Conservation (phyloP, 2,888 invertebrate genomes). For the Hirudinaria manillensis region DNA sequence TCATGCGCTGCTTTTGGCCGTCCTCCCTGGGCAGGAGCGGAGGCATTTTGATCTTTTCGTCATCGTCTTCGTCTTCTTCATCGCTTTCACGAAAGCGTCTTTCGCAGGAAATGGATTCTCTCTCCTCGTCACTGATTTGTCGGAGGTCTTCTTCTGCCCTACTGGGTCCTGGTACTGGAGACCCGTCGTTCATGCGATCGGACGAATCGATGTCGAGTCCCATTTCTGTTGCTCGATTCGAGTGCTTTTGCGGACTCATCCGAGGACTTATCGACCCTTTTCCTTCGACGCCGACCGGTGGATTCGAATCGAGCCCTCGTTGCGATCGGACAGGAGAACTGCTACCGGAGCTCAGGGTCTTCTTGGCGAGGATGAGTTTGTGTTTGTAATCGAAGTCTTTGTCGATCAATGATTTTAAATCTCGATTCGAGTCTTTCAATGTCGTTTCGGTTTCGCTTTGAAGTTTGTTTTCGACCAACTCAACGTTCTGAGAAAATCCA, state of each 20-base stretch:
- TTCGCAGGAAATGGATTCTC: background rate
- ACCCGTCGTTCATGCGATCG: background rate
- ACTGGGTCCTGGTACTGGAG: background rate
- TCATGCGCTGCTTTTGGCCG: background rate
- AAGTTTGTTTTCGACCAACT: no score
- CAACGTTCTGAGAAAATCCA: no score
- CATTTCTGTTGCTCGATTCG: slow-evolving; percentile 7
- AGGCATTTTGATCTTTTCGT: background rate
- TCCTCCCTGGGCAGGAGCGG: background rate
- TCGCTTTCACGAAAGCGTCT: slow-evolving; percentile 5
- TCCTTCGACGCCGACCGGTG: background rate
- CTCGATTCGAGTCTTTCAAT: background rate
- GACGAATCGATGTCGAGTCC: background rate
- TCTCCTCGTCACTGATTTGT: background rate
- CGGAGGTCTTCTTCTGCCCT: background rate
- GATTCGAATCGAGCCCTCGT: background rate
- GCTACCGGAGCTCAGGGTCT: background rate
- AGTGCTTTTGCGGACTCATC: background rate
- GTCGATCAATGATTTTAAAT: background rate
- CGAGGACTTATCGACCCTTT: background rate
- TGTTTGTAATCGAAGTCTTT: slow-evolving; percentile 21
- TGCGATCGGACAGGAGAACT: slow-evolving; percentile 14
- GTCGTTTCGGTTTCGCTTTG: background rate
- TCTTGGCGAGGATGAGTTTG: slow-evolving; percentile 16
- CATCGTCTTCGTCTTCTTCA: slow-evolving; percentile 9